These are phyloP conservation scores for Morpho helenor DNA, from an alignment of 2,888 invertebrate genomes.

Conservation along the genomic window DNA sequence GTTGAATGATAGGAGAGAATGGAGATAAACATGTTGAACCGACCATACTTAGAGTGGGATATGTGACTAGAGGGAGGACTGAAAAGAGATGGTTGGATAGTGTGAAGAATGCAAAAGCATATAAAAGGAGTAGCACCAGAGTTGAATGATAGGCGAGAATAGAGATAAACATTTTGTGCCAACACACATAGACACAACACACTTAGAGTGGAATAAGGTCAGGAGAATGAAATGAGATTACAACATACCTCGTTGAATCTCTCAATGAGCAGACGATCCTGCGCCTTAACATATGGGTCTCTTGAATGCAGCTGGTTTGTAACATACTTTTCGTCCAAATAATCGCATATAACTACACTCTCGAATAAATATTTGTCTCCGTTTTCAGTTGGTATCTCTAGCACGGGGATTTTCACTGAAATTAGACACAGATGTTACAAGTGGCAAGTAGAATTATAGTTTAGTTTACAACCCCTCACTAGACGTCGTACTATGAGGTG, in stretches of 20 bases:
- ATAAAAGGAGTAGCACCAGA: too few relatives aligned
- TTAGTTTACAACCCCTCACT: too few relatives aligned
- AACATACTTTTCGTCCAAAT: slow-evolving; percentile 87
- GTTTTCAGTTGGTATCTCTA: slow-evolving; percentile 81
- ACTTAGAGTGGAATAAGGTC: not conserved
- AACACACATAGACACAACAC: too few relatives aligned
- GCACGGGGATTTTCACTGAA: slow-evolving; percentile 87
- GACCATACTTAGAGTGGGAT: too few relatives aligned
- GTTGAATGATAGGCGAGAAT: not conserved
- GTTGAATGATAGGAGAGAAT: too few relatives aligned
- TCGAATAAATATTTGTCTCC: slow-evolving; percentile 85
- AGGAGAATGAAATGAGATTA: not conserved
- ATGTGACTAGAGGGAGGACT: too few relatives aligned
- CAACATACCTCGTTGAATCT: slow-evolving; percentile 79
- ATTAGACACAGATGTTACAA: not conserved
- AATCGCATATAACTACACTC: slow-evolving; percentile 89
- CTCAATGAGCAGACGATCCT: slow-evolving; percentile 86
- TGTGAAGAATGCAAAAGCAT: too few relatives aligned
- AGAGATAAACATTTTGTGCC: not conserved
- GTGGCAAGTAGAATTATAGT: too few relatives aligned
- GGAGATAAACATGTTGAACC: too few relatives aligned
- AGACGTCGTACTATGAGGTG: not conserved
- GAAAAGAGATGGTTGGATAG: too few relatives aligned
- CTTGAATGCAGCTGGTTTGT: slow-evolving; percentile 82
- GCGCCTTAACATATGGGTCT: slow-evolving; percentile 84